Percentiles rank a stretch among this genome's conserved stretches.
These are phyloP conservation scores for Drosophila phalerata DNA, from an alignment of 2,888 invertebrate genomes.

Conservation along the genomic window DNA sequence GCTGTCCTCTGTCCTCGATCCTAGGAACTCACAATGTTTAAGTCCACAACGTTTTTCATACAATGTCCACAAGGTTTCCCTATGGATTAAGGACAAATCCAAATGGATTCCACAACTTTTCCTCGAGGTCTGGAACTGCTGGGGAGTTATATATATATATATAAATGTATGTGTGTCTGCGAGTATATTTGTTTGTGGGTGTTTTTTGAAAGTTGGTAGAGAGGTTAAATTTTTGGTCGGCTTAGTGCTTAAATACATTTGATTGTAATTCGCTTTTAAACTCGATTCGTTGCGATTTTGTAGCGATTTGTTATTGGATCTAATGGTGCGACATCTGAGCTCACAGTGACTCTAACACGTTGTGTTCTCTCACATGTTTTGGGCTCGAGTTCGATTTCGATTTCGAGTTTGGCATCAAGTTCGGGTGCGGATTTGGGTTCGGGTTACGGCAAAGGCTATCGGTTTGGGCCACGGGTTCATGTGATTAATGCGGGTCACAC, in stretches of 20 bases:
- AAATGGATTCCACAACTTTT: too few species aligned
- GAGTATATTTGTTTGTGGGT: conserved; percentile 14
- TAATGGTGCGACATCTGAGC: conserved; percentile 80
- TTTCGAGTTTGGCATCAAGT: background rate
- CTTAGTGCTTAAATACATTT: conserved; percentile 80
- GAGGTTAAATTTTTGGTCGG: conserved; percentile 68
- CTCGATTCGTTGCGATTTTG: conserved; percentile 73
- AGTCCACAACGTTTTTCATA: too few species aligned
- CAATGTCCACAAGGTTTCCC: too few species aligned
- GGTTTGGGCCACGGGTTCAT: conserved; percentile 29
- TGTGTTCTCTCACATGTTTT: background rate
- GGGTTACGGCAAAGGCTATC: conserved; percentile 15
- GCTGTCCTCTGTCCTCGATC: too few species aligned
- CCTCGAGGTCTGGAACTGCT: too few species aligned
- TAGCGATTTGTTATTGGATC: conserved; percentile 78
- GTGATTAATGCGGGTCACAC: conserved; percentile 73
- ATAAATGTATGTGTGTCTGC: conserved; percentile 1
- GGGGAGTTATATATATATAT: too few species aligned
- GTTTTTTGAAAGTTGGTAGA: conserved; percentile 24
- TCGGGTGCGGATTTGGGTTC: conserved; percentile 13
- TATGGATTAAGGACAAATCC: too few species aligned
- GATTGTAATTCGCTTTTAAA: conserved; percentile 82
- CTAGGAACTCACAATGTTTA: too few species aligned
- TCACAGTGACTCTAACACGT: conserved; percentile 22
- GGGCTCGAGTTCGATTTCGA: background rate